phyloP scores from a whole-genome alignment of 2,113 vertebrate genomes.

The Pelecanoides urinatrix region DNA sequence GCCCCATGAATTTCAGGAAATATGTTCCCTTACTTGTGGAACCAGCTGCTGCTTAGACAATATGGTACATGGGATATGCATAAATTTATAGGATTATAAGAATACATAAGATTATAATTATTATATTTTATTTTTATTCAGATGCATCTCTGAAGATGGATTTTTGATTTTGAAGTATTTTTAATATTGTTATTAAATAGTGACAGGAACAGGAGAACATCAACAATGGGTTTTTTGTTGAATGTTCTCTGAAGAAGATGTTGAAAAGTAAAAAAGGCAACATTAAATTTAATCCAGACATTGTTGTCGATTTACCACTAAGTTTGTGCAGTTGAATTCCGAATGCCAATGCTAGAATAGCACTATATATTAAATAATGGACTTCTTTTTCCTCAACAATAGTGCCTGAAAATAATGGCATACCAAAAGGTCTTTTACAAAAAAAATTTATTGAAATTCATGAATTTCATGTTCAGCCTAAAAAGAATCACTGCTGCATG shows the following conservation, averaged over 20 bases:
- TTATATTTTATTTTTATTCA: not conserved
- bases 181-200: not conserved
- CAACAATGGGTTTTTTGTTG: not conserved
- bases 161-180: not conserved
- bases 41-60: not conserved
- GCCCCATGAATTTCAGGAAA: not conserved
- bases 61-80: not conserved
- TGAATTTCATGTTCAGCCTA: not conserved
- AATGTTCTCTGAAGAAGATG: not conserved
- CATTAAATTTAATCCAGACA: not conserved
- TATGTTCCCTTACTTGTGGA: not conserved
- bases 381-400: not conserved
- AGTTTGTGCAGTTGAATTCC: not conserved
- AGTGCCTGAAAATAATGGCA: not conserved
- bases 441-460: not conserved
- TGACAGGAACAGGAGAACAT: not conserved
- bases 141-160: not conserved
- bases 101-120: not conserved
- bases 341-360: not conserved
- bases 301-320: rapidly evolving
- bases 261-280: not conserved
- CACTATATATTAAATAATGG: not conserved
- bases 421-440: not conserved
- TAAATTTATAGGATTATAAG: not conserved
- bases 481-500: not conserved